Conservation (phyloP, 2,113 vertebrate species). For the Morone saxatilis region DNA sequence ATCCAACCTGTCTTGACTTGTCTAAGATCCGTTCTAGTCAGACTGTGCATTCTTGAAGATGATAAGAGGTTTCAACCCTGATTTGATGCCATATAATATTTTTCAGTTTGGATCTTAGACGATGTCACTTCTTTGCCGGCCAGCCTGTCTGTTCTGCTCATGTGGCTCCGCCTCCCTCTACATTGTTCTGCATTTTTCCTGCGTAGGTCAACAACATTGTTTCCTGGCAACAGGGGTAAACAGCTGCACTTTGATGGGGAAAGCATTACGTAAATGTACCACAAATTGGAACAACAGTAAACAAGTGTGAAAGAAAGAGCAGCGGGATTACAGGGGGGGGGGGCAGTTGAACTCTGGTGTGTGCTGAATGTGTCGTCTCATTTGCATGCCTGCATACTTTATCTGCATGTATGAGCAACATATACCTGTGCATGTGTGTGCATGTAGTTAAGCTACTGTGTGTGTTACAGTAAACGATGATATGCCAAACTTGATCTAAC, state of each 20-base stretch:
- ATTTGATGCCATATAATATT: background rate
- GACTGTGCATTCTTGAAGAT: background rate
- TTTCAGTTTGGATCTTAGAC: background rate
- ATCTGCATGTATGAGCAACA: background rate
- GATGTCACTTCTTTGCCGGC: background rate
- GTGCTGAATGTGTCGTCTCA: background rate
- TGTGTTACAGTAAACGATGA: background rate
- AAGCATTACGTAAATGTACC: constrained; percentile 39
- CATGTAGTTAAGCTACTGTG: background rate
- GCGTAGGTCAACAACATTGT: background rate
- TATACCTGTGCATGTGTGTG: background rate
- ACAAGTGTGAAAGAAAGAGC: constrained; percentile 34
- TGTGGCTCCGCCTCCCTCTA: background rate
- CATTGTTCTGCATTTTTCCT: background rate
- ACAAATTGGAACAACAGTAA: constrained; percentile 26
- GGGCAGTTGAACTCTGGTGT: background rate
- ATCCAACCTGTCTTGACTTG: too few relatives aligned
- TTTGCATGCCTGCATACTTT: background rate
- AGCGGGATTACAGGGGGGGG: background rate
- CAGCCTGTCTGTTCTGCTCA: constrained; percentile 3
- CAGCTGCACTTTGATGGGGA: constrained; percentile 54
- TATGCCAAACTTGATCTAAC: background rate
- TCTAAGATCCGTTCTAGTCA: background rate
- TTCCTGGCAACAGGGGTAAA: constrained; percentile 41
- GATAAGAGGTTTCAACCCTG: background rate